These are phyloP conservation scores for Acestrorhynchus altus DNA, from an alignment of 2,797 vertebrate species.

Conservation along the genomic window DNA sequence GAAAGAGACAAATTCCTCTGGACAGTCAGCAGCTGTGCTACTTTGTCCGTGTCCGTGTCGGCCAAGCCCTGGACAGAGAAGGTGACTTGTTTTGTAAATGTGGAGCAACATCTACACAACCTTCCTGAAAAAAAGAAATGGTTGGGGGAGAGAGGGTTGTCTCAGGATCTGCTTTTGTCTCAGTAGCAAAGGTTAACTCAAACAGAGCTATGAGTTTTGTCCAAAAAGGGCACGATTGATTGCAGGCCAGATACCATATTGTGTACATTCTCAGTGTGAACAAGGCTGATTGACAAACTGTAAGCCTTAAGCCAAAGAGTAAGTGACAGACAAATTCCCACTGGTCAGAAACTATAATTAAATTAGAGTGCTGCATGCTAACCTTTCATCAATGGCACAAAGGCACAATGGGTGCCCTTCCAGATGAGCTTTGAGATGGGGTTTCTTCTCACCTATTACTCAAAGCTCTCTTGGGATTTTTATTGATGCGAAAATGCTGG, in stretches of 20 bases:
- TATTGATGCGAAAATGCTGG: not conserved
- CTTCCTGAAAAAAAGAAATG: constrained; percentile 13
- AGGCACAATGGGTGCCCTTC: constrained; percentile 42
- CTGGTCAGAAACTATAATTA: constrained; percentile 34
- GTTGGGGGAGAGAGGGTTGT: constrained; percentile 14
- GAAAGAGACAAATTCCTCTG: constrained; percentile 72
- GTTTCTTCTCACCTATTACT: constrained; percentile 21
- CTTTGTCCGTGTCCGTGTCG: not conserved
- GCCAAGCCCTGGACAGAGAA: not conserved
- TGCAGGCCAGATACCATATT: constrained; percentile 3
- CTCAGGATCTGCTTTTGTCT: constrained; percentile 48
- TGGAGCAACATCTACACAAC: constrained; percentile 39
- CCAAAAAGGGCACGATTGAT: constrained; percentile 35
- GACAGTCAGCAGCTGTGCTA: constrained; percentile 39
- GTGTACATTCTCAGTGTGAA: constrained; percentile 34
- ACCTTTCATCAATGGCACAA: constrained; percentile 48
- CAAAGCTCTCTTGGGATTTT: not conserved
- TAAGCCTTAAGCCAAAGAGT: constrained; percentile 27
- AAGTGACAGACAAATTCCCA: constrained; percentile 46
- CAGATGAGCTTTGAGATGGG: constrained; percentile 14
- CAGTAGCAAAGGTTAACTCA: constrained; percentile 33
- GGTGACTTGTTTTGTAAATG: constrained; percentile 44
- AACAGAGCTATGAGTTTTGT: constrained; percentile 21
- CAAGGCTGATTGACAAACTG: constrained; percentile 50
- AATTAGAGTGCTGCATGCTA: constrained; percentile 24